These are phyloP conservation scores for Halcyon badia DNA, from an alignment of 2,797 vertebrate species.

Conservation along the genomic window DNA sequence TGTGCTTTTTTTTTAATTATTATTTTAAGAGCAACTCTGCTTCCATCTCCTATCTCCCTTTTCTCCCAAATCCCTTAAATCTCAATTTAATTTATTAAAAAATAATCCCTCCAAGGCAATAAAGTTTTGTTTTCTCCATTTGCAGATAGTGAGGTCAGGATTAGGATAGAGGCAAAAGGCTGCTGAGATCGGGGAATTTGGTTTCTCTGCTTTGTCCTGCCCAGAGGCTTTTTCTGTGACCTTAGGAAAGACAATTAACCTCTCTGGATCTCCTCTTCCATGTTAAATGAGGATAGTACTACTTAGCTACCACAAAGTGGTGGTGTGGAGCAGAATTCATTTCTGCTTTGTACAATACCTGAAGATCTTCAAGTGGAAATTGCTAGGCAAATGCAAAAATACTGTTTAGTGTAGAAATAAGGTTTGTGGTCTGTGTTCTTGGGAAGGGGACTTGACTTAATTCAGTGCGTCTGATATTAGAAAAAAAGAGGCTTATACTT, in stretches of 20 bases:
- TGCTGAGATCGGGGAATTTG: conserved; percentile 1
- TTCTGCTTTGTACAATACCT: background rate
- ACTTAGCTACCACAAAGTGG: conserved; percentile 55
- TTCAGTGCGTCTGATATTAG: background rate
- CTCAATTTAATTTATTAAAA: conserved; percentile 7
- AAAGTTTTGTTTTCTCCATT: conserved; percentile 49
- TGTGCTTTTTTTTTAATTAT: background rate
- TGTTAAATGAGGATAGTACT: conserved; percentile 37
- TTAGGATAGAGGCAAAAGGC: background rate
- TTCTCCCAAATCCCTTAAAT: background rate
- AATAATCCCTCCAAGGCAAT: conserved; percentile 14
- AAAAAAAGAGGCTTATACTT: background rate
- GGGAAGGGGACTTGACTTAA: background rate
- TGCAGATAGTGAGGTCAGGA: background rate
- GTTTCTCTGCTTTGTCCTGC: conserved; percentile 44
- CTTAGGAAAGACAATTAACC: conserved; percentile 67
- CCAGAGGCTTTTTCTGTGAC: conserved; percentile 35
- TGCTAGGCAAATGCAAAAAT: conserved; percentile 13
- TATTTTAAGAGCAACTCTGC: background rate
- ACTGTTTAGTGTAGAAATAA: background rate
- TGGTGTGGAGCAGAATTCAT: conserved; percentile 66
- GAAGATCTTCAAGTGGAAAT: conserved; percentile 7
- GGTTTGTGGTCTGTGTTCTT: background rate
- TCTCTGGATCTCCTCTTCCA: conserved; percentile 21
- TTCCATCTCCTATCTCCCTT: background rate